These are phyloP conservation scores for Phorcus lineatus DNA, from an alignment of 2,888 invertebrate species.

Conservation along the genomic window DNA sequence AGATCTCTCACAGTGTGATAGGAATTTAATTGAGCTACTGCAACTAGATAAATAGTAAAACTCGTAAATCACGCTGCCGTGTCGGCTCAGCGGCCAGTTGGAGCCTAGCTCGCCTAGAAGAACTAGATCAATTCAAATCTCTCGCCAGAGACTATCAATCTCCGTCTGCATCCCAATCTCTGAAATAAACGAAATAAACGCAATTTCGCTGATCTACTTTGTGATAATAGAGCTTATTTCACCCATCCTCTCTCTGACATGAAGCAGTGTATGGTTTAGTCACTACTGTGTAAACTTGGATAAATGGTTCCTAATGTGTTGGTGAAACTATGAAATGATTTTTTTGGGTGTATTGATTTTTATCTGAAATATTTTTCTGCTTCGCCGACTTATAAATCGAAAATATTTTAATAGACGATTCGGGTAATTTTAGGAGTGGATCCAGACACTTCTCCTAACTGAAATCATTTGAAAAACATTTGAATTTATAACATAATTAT, in stretches of 20 bases:
- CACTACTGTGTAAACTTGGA: not conserved
- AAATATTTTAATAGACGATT: too few species aligned
- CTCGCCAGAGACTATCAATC: not conserved
- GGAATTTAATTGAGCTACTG: slow-evolving; percentile 21
- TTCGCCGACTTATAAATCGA: too few species aligned
- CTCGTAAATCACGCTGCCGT: slow-evolving; percentile 4
- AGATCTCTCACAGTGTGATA: not conserved
- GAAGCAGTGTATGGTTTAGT: too few species aligned
- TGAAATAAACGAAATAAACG: slow-evolving; percentile 6
- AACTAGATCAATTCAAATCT: not conserved
- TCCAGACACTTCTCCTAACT: too few species aligned
- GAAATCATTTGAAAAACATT: too few species aligned
- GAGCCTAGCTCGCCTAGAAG: not conserved
- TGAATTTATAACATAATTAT: too few species aligned
- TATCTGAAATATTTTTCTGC: too few species aligned
- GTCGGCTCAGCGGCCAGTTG: not conserved
- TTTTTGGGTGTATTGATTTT: too few species aligned
- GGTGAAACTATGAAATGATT: too few species aligned
- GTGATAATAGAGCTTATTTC: slow-evolving; percentile 2
- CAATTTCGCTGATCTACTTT: not conserved
- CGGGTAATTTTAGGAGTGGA: too few species aligned
- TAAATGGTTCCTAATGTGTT: too few species aligned
- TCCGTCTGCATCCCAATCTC: not conserved
- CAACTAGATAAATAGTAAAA: slow-evolving; percentile 12
- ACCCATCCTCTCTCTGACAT: not conserved